Evolutionary conservation across 1,140 invertebrate species (phyloP).

Genomic region (Rhopalosiphum padi): DNA sequence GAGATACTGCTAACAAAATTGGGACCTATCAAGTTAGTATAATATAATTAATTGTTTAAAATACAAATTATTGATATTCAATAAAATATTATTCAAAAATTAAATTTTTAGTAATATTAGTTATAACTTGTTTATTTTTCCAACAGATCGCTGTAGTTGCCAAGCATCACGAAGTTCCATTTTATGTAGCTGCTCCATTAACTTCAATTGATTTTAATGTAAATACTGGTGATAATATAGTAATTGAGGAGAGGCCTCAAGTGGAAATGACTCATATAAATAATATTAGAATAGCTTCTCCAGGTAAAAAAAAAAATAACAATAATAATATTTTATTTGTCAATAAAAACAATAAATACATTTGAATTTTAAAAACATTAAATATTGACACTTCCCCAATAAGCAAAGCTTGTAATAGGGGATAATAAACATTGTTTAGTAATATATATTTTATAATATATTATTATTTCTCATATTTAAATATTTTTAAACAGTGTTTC

Average conservation of each 20-base stretch:
- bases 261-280: conserved; percentile 90
- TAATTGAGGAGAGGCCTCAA: conserved; percentile 91
- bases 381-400: no score
- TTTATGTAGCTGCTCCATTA: conserved; percentile 93
- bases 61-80: no score
- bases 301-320: conserved; percentile 67
- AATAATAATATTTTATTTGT: no score
- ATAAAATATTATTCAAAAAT: no score
- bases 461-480: no score
- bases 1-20: conserved; percentile 99
- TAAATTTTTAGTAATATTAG: no score
- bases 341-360: no score
- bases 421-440: background rate
- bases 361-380: no score
- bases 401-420: no score
- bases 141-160: conserved; percentile 86
- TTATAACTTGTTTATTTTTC: background rate
- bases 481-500: no score
- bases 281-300: conserved; percentile 82
- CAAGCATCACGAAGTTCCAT: conserved; percentile 89
- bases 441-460: background rate
- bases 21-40: conserved; percentile 87
- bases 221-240: conserved; percentile 82
- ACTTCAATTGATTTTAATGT: conserved; percentile 90
- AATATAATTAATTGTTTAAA: background rate